Evolutionary conservation across 2,888 invertebrate genomes (phyloP).

Genomic region (Macrophya annulata): DNA sequence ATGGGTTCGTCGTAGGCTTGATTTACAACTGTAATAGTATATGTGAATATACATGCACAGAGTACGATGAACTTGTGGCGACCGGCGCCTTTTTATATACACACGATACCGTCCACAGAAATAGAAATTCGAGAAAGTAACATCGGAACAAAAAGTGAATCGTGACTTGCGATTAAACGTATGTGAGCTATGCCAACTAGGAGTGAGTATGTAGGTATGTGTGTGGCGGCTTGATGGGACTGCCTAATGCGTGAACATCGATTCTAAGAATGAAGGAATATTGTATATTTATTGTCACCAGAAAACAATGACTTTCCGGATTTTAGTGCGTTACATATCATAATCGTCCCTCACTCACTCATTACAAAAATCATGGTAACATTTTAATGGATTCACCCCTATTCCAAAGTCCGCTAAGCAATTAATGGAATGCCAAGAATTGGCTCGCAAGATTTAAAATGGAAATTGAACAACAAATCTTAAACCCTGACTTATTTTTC

Average conservation of each 20-base stretch:
- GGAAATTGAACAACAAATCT: background rate
- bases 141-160: background rate
- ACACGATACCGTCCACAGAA: background rate
- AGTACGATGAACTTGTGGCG: background rate
- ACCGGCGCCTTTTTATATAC: background rate
- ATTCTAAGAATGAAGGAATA: too few relatives aligned
- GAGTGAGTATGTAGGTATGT: too few relatives aligned
- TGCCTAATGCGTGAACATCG: too few relatives aligned
- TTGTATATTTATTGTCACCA: too few relatives aligned
- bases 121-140: background rate
- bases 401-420: background rate
- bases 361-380: background rate
- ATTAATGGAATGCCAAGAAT: background rate
- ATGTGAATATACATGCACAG: background rate
- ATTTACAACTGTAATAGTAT: background rate
- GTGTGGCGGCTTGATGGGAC: too few relatives aligned
- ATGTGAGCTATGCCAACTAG: background rate
- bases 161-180: background rate
- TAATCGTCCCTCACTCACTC: too few relatives aligned
- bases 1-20: background rate
- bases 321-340: too few relatives aligned
- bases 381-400: background rate
- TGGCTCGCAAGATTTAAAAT: background rate
- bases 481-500: background rate
- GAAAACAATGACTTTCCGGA: too few relatives aligned